Evolutionary conservation across 2,113 vertebrate genomes (phyloP).

Genomic region (Thunnus thynnus): DNA sequence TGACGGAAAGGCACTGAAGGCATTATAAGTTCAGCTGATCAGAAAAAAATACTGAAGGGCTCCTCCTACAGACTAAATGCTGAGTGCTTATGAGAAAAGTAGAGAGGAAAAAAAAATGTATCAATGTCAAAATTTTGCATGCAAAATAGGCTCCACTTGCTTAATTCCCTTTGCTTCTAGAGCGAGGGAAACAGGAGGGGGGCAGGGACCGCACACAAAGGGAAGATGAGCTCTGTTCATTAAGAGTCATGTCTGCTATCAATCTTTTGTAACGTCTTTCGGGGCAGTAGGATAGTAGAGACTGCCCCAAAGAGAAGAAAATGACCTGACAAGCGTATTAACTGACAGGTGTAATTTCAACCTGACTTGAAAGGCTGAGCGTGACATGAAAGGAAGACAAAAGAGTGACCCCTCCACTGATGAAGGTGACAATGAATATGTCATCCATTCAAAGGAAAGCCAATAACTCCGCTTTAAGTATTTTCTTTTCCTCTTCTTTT

Average conservation of each 20-base stretch:
- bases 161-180: not conserved
- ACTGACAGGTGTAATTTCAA: conserved; percentile 73
- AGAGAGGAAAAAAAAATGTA: not conserved
- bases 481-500: conserved; percentile 34
- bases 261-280: conserved; percentile 5
- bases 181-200: not conserved
- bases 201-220: conserved; percentile 21
- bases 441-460: conserved; percentile 39
- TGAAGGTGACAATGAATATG: conserved; percentile 52
- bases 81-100: not conserved
- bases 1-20: conserved; percentile 55
- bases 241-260: conserved; percentile 35
- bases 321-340: conserved; percentile 28
- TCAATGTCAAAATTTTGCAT: not conserved
- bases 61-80: conserved; percentile 35
- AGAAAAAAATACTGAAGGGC: conserved; percentile 41
- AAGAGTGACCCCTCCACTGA: conserved; percentile 23
- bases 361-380: conserved; percentile 52
- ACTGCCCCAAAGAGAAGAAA: not conserved
- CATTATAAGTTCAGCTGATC: conserved; percentile 61
- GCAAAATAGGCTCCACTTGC: rapidly evolving
- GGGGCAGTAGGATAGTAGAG: not conserved
- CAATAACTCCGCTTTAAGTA: conserved; percentile 46
- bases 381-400: conserved; percentile 46
- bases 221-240: conserved; percentile 39